Evolutionary conservation across 2,797 vertebrate species (phyloP).

Genomic region (Gephyroberyx darwinii): DNA sequence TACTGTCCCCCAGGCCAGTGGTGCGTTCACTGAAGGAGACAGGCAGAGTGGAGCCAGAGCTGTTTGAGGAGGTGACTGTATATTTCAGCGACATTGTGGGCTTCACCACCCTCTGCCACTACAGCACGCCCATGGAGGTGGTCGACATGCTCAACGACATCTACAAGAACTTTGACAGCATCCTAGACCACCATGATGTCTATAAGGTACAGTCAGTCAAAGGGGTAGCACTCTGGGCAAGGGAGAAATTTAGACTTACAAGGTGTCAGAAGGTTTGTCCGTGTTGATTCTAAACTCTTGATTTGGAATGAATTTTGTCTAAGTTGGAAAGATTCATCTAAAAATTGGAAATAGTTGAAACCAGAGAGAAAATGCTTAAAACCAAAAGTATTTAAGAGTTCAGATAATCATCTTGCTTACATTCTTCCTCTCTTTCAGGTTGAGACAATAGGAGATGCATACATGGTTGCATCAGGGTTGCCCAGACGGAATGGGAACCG

Average conservation of each 20-base stretch:
- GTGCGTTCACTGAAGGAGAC: constrained; percentile 96
- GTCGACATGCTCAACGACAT: constrained; percentile 98
- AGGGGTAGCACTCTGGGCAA: neutral
- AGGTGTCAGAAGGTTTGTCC: no score
- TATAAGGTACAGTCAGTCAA: constrained; percentile 87
- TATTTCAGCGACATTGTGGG: constrained; percentile 99
- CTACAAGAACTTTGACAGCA: constrained; percentile 97
- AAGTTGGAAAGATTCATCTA: no score
- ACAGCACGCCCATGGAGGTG: constrained; percentile 98
- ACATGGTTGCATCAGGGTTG: constrained; percentile 96
- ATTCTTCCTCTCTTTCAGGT: constrained; percentile 78
- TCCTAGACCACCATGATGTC: constrained; percentile 95
- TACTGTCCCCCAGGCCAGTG: constrained; percentile 84
- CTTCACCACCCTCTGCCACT: constrained; percentile 96
- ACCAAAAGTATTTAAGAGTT: neutral
- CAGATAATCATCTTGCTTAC: neutral
- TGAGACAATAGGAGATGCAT: constrained; percentile 97
- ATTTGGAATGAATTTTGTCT: no score
- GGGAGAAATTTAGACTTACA: neutral
- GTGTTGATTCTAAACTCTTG: no score
- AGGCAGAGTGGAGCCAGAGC: constrained; percentile 91
- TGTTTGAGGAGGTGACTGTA: constrained; percentile 95
- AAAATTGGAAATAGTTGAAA: no score
- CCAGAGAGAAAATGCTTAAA: neutral
- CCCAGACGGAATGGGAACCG: constrained; percentile 93